Conservation (phyloP, 1,140 invertebrate species). For the Neodiprion lecontei region DNA sequence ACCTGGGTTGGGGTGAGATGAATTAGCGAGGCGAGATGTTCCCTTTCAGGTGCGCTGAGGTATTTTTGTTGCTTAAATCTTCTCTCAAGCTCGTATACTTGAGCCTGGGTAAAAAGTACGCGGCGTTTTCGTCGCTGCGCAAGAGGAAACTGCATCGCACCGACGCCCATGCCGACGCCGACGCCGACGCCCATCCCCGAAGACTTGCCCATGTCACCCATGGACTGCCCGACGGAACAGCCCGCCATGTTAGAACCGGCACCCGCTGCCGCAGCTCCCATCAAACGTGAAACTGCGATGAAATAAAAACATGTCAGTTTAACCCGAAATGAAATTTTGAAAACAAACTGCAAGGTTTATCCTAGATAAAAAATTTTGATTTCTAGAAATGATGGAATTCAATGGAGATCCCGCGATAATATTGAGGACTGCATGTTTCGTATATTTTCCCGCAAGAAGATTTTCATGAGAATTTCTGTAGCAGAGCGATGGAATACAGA, state of each 20-base stretch:
- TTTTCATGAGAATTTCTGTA: too few species aligned
- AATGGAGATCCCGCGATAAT: too few species aligned
- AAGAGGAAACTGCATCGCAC: constrained; percentile 91
- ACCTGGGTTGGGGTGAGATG: constrained; percentile 95
- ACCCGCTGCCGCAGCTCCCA: constrained; percentile 79
- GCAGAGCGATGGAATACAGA: too few species aligned
- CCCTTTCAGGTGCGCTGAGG: constrained; percentile 93
- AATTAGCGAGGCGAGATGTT: constrained; percentile 93
- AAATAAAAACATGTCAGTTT: constrained; percentile 36
- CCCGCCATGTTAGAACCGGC: constrained; percentile 70
- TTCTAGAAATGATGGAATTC: too few species aligned
- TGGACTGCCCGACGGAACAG: constrained; percentile 74
- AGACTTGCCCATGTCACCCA: constrained; percentile 80
- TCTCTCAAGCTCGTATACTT: constrained; percentile 97
- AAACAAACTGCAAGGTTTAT: too few species aligned
- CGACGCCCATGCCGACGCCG: constrained; percentile 79
- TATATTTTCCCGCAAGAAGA: too few species aligned
- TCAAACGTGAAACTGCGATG: constrained; percentile 85
- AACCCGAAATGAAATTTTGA: constrained; percentile 13
- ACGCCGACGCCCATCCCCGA: constrained; percentile 73
- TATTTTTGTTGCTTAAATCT: constrained; percentile 97
- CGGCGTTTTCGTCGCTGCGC: constrained; percentile 91
- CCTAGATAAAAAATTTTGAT: too few species aligned
- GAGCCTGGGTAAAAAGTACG: constrained; percentile 97
- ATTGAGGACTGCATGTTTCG: too few species aligned